Base-by-base conservation (phyloP, 2,797 vertebrate species). In the Enteromius paludinosus region DNA sequence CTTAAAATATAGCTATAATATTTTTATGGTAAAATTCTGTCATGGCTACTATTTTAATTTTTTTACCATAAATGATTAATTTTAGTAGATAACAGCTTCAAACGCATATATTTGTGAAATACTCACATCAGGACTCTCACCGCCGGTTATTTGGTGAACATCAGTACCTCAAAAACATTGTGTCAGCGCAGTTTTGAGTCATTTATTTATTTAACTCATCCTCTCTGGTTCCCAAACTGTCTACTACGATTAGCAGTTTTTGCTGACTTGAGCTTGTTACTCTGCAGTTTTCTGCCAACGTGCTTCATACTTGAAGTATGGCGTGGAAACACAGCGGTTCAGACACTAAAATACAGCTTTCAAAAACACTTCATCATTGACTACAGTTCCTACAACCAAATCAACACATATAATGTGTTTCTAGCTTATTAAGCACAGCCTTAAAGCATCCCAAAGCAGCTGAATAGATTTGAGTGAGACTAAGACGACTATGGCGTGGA, bases 231-330 rank as follows among this genome's bases (percentile, higher is more conserved):
- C 68, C n/a, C 15, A 20, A 20, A 30, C 35, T 30, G 74, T 62
- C 74, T 12, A 2, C n/a, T 45, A 12, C 11, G 23, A 78, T 72
- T 30, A 54, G 56, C 77, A 30, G 49, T 17, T 80, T 79, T 20
- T 69, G 70, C 83, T 74, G 83, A 83, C 35, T 59, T 4, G 4
- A 49, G 69, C n/a, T 38, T 14, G 25, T 81, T 72, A 64, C 69
- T 70, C 54, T 3, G 78, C 68, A 47, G 38, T 61, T 79, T 79
- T 35, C 68, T 74, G 47, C 23, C 70, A 56, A 45, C 7, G 0
- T 35, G 43, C 49, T 72, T 64, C 9, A 78, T n/a, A n/a, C n/a
- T n/a, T n/a, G n/a, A n/a, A n/a, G n/a, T 30, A 54, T 1, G 12
- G 15, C 41, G 47, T n/a, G 15, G n/a, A 38, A 76, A 61, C 38